Evolutionary conservation across 2,797 vertebrate genomes (phyloP).

Genomic region (Microctenopoma steveboyesi): DNA sequence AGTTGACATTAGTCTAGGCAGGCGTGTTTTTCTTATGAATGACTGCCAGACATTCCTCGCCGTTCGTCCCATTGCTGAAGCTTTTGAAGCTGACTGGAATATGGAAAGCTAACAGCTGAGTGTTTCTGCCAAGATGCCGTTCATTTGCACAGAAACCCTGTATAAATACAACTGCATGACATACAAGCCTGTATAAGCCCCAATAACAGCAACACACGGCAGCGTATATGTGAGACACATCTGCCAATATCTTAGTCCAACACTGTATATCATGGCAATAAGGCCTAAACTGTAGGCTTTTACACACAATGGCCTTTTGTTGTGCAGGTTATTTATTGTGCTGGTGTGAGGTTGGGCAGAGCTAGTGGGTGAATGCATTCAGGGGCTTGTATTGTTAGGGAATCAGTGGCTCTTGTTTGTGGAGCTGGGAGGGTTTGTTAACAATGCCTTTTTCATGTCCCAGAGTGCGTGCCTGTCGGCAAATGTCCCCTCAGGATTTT

Average conservation of each 20-base stretch:
- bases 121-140: slow-evolving; percentile 76
- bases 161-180: slow-evolving; percentile 59
- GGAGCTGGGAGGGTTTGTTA: slow-evolving; percentile 79
- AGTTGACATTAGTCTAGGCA: slow-evolving; percentile 79
- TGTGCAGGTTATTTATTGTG: slow-evolving; percentile 80
- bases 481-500: slow-evolving; percentile 76
- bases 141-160: slow-evolving; percentile 69
- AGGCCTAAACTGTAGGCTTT: slow-evolving; percentile 76
- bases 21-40: slow-evolving; percentile 81
- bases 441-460: slow-evolving; percentile 82
- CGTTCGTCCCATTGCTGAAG: slow-evolving; percentile 75
- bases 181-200: slow-evolving; percentile 55
- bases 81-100: slow-evolving; percentile 80
- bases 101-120: slow-evolving; percentile 74
- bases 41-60: slow-evolving; percentile 81
- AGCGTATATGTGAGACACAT: slow-evolving; percentile 59
- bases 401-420: slow-evolving; percentile 80
- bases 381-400: slow-evolving; percentile 80
- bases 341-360: slow-evolving; percentile 73
- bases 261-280: slow-evolving; percentile 74
- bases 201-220: slow-evolving; percentile 60
- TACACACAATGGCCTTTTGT: slow-evolving; percentile 82
- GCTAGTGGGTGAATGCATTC: slow-evolving; percentile 77
- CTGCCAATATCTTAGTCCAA: slow-evolving; percentile 72
- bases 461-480: slow-evolving; percentile 76